Evolutionary conservation across 2,888 invertebrate species (phyloP).

Genomic region (Tipula vernalis): DNA sequence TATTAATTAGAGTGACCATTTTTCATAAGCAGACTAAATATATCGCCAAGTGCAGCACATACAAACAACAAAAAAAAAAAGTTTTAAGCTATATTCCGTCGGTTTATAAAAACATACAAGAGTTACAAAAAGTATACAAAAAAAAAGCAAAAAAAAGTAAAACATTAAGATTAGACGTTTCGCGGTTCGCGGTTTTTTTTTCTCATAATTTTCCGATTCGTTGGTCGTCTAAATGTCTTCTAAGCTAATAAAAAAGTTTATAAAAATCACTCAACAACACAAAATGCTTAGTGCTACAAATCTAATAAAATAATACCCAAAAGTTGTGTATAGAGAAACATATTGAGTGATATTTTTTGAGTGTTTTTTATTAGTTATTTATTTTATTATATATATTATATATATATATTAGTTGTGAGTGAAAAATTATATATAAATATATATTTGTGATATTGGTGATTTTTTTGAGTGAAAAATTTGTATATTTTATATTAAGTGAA

Average conservation of each 20-base stretch:
- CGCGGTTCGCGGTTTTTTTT: background rate
- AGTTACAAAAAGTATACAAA: background rate
- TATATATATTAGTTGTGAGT: background rate
- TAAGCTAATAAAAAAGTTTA: background rate
- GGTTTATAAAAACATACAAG: background rate
- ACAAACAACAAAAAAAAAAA: background rate
- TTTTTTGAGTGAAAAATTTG: background rate
- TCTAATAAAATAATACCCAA: background rate
- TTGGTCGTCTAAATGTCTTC: background rate
- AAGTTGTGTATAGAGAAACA: background rate
- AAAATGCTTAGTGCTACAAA: background rate
- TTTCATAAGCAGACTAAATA: background rate
- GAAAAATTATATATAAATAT: background rate
- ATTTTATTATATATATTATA: background rate
- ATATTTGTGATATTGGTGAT: background rate
- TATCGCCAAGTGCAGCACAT: background rate
- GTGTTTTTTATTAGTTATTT: background rate
- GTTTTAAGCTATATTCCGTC: background rate
- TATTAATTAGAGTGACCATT: background rate
- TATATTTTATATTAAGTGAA: background rate
- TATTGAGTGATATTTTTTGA: slow-evolving; percentile 4
- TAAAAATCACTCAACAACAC: background rate
- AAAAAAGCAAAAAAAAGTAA: background rate
- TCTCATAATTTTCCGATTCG: background rate
- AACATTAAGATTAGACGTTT: background rate